A percentile compares a stretch with the other conserved stretches of the same genome.
phyloP scores from a whole-genome alignment of 2,797 vertebrate genomes.

The Remorina albescens region DNA sequence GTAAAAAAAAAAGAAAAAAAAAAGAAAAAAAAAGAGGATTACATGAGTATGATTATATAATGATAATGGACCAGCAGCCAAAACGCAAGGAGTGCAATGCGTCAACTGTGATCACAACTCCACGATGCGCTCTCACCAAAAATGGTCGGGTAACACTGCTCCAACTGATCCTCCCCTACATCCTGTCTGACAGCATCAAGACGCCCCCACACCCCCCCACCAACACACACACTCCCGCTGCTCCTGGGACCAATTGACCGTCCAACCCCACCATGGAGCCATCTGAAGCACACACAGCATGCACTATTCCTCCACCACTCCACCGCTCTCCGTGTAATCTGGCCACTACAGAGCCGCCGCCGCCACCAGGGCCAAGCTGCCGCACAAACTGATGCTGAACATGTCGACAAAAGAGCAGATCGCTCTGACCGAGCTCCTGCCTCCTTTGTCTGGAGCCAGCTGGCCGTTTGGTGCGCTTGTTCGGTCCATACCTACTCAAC shows the following conservation, averaged over 20 bases:
- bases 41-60: constrained; percentile 69
- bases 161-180: constrained; percentile 67
- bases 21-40: constrained; percentile 25
- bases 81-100: constrained; percentile 69
- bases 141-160: constrained; percentile 73
- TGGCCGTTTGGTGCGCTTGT: constrained; percentile 34
- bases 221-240: constrained; percentile 32
- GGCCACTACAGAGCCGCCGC: constrained; percentile 18
- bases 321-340: constrained; percentile 15
- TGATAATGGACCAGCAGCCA: constrained; percentile 54
- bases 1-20: constrained; percentile 13
- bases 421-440: not conserved
- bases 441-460: not conserved
- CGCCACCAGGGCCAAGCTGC: constrained; percentile 36
- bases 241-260: constrained; percentile 28
- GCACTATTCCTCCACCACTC: constrained; percentile 2
- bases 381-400: constrained; percentile 30
- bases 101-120: constrained; percentile 74
- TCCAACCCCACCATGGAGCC: constrained; percentile 26
- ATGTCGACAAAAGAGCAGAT: constrained; percentile 31
- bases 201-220: constrained; percentile 63
- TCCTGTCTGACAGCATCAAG: constrained; percentile 68
- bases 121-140: constrained; percentile 72
- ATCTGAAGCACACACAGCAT: not conserved
- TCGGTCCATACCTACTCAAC: constrained; percentile 72